Percentiles rank a stretch among this genome's conserved stretches.
Conservation (phyloP, 2,113 vertebrate species). For the Cebus imitator region DNA sequence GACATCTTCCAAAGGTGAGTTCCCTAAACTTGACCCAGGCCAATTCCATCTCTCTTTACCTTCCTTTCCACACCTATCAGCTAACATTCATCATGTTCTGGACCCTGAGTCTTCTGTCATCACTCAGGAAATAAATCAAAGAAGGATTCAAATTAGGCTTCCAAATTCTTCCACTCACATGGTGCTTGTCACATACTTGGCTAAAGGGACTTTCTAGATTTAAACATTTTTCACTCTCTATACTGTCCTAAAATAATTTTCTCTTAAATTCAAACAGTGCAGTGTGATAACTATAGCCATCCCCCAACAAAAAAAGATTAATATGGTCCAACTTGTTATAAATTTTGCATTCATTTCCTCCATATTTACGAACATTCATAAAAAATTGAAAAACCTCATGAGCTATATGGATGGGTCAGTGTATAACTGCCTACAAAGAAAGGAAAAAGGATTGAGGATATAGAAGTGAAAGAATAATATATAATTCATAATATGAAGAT, state of each 20-base stretch:
- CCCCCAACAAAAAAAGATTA: neutral
- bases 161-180: neutral
- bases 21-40: neutral
- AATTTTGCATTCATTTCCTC: constrained; percentile 76
- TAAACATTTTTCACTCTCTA: neutral
- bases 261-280: constrained; percentile 41
- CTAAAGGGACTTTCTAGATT: neutral
- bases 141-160: neutral
- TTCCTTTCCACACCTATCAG: neutral
- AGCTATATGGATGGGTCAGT: constrained; percentile 59
- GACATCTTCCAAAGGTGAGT: neutral
- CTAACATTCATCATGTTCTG: neutral
- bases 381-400: constrained; percentile 63
- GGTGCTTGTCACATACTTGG: neutral
- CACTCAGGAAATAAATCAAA: neutral
- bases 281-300: neutral
- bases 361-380: constrained; percentile 47
- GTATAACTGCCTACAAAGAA: constrained; percentile 64
- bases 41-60: neutral
- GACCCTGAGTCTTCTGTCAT: neutral
- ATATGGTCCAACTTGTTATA: constrained; percentile 48
- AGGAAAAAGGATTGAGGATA: constrained; percentile 35
- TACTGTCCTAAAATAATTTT: constrained; percentile 17
- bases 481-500: constrained; percentile 58
- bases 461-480: constrained; percentile 39